phyloP scores from a whole-genome alignment of 2,888 invertebrate genomes.

The Cylloceria caligata region DNA sequence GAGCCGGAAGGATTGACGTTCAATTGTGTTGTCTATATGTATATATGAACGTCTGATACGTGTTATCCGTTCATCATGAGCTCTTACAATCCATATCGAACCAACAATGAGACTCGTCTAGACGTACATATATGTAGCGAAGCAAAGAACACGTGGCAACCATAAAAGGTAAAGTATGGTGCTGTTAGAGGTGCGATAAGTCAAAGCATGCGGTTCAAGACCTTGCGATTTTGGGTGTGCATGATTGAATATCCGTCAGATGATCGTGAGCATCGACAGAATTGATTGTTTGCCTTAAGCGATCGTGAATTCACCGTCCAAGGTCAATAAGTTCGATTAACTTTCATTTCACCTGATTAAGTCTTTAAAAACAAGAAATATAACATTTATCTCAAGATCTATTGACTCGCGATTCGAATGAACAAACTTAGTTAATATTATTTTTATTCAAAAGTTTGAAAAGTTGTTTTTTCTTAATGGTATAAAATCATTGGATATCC shows the following conservation, averaged over 20 bases:
- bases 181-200: neutral
- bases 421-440: no score
- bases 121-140: slow-evolving; percentile 64
- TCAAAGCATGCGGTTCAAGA: neutral
- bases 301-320: neutral
- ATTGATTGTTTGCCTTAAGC: neutral
- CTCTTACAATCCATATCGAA: slow-evolving; percentile 53
- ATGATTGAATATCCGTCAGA: neutral
- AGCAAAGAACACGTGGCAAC: slow-evolving; percentile 50
- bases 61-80: slow-evolving; percentile 58
- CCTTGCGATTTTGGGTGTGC: neutral
- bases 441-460: no score
- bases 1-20: slow-evolving; percentile 50
- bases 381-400: no score
- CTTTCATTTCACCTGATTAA: neutral
- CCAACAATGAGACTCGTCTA: slow-evolving; percentile 48
- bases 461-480: no score
- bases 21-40: slow-evolving; percentile 14
- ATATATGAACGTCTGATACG: slow-evolving; percentile 44
- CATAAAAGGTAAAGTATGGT: slow-evolving; percentile 46
- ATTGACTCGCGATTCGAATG: no score
- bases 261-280: neutral
- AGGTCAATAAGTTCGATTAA: neutral
- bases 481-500: no score
- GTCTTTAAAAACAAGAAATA: neutral